Conservation (phyloP, 2,113 vertebrate genomes). For the Hemiprocne comata region DNA sequence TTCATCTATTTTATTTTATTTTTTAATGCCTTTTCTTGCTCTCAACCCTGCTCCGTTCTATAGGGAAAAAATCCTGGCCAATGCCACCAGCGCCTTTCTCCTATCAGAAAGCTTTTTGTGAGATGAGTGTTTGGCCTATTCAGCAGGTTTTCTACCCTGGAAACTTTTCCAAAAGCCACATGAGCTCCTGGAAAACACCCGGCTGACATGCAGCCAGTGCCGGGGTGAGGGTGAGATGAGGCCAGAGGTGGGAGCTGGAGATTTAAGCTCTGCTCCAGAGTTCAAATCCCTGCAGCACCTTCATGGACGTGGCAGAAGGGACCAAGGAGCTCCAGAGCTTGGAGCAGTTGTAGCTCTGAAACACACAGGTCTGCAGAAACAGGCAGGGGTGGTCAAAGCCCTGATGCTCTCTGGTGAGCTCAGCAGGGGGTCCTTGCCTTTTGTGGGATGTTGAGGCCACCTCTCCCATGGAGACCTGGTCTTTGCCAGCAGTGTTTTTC, state of each 20-base stretch:
- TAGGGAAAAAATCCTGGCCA: not conserved
- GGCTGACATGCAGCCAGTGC: not conserved
- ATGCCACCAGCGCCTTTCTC: not conserved
- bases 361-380: fast-evolving
- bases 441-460: not conserved
- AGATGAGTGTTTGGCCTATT: not conserved
- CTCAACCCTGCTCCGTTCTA: not conserved
- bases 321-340: not conserved
- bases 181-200: not conserved
- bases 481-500: not conserved
- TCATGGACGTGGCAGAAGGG: not conserved
- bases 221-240: not conserved
- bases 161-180: constrained; percentile 2
- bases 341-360: fast-evolving
- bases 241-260: not conserved
- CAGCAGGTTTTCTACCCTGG: not conserved
- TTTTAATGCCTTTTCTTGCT: not conserved
- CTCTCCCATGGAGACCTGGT: fast-evolving
- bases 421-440: not conserved
- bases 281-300: not conserved
- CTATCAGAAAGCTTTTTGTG: not conserved
- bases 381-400: not conserved
- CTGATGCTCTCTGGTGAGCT: not conserved
- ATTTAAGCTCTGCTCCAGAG: not conserved
- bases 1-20: not conserved